Percentiles rank a stretch among this genome's conserved stretches.
Conservation (phyloP, 2,113 vertebrate genomes). For the Cyprinodon variegatus region DNA sequence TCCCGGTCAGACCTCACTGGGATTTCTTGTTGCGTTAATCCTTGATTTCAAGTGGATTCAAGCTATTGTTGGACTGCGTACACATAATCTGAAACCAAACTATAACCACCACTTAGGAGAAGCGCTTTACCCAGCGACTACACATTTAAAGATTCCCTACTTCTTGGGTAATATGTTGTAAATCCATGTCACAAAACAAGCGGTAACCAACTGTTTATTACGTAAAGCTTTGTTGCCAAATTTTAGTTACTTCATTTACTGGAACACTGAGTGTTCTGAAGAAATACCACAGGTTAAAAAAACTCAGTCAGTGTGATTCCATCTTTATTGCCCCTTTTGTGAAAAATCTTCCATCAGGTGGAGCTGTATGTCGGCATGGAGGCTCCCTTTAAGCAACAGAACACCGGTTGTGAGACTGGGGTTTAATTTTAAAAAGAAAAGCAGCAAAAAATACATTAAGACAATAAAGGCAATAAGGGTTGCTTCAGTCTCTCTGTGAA, state of each 20-base stretch:
- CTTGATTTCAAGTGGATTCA: background rate
- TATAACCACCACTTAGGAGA: constrained; percentile 10
- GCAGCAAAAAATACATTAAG: constrained; percentile 34
- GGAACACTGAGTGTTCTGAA: background rate
- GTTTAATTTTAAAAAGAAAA: constrained; percentile 45
- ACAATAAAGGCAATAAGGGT: constrained; percentile 32
- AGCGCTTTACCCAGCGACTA: constrained; percentile 18
- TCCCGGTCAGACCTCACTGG: background rate
- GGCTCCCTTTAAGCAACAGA: constrained; percentile 17
- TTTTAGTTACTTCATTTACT: background rate
- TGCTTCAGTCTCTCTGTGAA: constrained; percentile 39
- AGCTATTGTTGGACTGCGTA: background rate
- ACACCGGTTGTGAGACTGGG: constrained; percentile 16
- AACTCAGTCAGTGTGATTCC: background rate
- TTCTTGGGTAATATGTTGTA: constrained; percentile 50
- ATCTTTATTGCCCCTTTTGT: constrained; percentile 17
- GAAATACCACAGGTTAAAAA: background rate
- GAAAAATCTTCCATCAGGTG: constrained; percentile 1
- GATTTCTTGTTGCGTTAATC: background rate
- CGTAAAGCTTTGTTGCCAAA: constrained; percentile 3
- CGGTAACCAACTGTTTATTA: constrained; percentile 18
- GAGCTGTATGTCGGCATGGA: background rate
- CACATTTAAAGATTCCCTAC: background rate
- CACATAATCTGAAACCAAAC: constrained; percentile 8
- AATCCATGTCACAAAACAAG: constrained; percentile 14